phyloP scores from a whole-genome alignment of 2,888 invertebrate species.

The Eudemis profundana region DNA sequence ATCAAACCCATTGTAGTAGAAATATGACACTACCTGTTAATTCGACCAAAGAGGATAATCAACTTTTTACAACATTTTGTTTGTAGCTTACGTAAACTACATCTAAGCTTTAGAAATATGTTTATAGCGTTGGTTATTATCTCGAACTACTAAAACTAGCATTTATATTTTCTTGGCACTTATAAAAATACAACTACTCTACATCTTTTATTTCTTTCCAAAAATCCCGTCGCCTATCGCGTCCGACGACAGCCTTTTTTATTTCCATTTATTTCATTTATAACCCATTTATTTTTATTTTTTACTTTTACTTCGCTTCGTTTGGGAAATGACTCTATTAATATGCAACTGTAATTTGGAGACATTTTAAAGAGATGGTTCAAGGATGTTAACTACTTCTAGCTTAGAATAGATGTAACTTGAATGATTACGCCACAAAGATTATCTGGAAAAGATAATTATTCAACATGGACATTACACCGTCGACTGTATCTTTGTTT shows the following conservation, averaged over 20 bases:
- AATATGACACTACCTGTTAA: too few species aligned
- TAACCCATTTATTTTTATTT: constrained; percentile 70
- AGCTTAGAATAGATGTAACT: not conserved
- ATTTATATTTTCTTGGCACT: too few species aligned
- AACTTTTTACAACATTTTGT: too few species aligned
- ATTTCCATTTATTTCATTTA: constrained; percentile 70
- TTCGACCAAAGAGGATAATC: too few species aligned
- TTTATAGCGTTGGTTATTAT: too few species aligned
- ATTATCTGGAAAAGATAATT: not conserved
- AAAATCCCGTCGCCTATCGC: constrained; percentile 53
- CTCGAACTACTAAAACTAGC: too few species aligned
- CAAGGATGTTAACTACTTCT: constrained; percentile 1
- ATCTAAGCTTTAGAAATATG: too few species aligned
- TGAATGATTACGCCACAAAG: not conserved
- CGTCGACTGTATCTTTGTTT: not conserved
- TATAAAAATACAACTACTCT: constrained; percentile 44
- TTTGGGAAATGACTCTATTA: constrained; percentile 74
- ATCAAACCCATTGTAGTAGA: too few species aligned
- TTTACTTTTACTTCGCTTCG: constrained; percentile 51
- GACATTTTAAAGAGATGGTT: constrained; percentile 50
- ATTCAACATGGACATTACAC: not conserved
- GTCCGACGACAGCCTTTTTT: constrained; percentile 64
- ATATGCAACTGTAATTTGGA: constrained; percentile 63
- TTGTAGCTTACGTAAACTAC: too few species aligned
- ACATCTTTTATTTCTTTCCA: constrained; percentile 47